Evolutionary conservation across 2,888 invertebrate genomes (phyloP), one percentile per base, ranked within the genome.

Genomic region (Spilosoma lubricipeda): DNA sequence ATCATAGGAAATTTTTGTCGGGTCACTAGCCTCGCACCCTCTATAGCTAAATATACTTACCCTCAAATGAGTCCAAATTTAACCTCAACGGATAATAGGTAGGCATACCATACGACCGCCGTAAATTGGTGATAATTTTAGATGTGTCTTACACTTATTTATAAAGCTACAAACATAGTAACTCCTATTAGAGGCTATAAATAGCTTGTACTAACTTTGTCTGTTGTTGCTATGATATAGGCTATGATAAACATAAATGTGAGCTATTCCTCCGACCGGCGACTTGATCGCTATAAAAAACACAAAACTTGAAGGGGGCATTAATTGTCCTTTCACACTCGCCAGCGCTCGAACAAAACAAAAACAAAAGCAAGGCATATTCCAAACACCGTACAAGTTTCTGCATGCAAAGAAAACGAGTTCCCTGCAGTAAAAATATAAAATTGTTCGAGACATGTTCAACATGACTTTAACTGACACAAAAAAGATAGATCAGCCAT

Each of bases 1-100:
- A 94, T 95, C 95, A 95, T 93, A 91, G 92, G 91, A 92, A 91
- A 91, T 90, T 90, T 89, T 88, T 90, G 88, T 89, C 90, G 90
- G 93, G 93, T 93, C 93, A 92, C 88, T 91, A 92, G 92, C 93
- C 93, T 88, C 90, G 85, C 87, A 89, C 92, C 92, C 91, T 87
- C 85, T 85, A 81, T 77, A 86, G 86, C 91, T 94, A 93, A 92
- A 92, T 92, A 90, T 92, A 82, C 85, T 80, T 86, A 86, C 91
- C 90, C 91, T 86, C 88, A 90, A 89, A 90, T 84, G 80, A 76
- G 76, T 79, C 82, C 87, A 87, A 85, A 87, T 87, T 87, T 88
- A 89, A 80, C 82, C 81, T 69, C 84, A 73, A 79, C 80, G 80
- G 81, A 82, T 85, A 85, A 86, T 88, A 85, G 84, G 75, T 73